Conservation (phyloP, 2,113 vertebrate species). For the Pachyramphus minor region DNA sequence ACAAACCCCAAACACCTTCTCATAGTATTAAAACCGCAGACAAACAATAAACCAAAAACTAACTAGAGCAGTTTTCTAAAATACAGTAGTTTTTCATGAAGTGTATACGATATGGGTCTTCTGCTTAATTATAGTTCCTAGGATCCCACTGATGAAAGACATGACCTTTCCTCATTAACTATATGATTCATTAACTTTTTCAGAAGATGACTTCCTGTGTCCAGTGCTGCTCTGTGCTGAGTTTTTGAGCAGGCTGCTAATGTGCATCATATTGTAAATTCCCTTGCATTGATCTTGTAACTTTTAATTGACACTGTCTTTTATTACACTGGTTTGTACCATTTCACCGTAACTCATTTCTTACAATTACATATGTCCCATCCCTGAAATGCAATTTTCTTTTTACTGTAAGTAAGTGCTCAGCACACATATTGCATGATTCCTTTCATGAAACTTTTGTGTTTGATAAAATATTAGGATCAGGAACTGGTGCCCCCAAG, state of each 20-base stretch:
- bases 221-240: not conserved
- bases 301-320: constrained; percentile 58
- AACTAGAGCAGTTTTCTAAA: not conserved
- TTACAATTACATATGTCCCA: constrained; percentile 20
- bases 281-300: constrained; percentile 5
- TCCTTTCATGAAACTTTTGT: not conserved
- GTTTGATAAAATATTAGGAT: constrained; percentile 11
- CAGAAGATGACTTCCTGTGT: not conserved
- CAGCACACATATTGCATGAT: not conserved
- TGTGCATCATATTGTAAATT: not conserved
- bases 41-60: not conserved
- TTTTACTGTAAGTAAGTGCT: constrained; percentile 15
- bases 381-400: constrained; percentile 55
- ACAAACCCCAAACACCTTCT: not conserved
- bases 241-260: not conserved
- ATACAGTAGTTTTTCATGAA: not conserved
- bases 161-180: not conserved
- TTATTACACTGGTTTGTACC: not conserved
- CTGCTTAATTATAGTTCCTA: not conserved
- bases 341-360: constrained; percentile 41
- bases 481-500: not conserved
- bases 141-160: not conserved
- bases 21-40: not conserved
- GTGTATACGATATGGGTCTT: not conserved
- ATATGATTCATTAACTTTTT: constrained; percentile 25